Percentiles rank a stretch among this genome's conserved stretches.
Conservation (phyloP, 2,888 invertebrate species). For the Amblyteles armatorius region DNA sequence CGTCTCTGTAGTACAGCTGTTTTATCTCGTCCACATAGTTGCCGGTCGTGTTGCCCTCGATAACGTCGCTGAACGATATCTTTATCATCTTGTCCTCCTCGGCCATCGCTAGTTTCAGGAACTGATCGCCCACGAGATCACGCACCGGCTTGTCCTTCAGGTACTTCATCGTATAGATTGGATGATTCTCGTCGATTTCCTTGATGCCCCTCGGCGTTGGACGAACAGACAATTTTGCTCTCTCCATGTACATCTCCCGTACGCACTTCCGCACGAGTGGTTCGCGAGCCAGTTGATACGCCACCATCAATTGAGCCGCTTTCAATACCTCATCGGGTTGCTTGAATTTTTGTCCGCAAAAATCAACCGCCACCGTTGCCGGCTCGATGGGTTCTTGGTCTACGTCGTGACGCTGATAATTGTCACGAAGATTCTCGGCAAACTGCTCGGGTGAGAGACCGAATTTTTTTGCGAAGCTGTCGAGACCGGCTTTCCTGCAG, state of each 20-base stretch:
- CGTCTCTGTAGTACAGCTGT: conserved; percentile 94
- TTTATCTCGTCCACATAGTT: conserved; percentile 96
- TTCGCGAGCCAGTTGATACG: conserved; percentile 96
- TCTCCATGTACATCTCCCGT: conserved; percentile 94
- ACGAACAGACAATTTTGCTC: conserved; percentile 92
- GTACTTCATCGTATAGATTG: conserved; percentile 95
- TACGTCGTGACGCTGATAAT: conserved; percentile 97
- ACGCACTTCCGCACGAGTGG: conserved; percentile 94
- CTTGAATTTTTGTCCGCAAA: conserved; percentile 79
- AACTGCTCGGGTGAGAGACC: conserved; percentile 97
- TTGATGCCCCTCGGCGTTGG: conserved; percentile 97
- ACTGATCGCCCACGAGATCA: conserved; percentile 95
- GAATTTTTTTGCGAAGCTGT: conserved; percentile 94
- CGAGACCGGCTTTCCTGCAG: conserved; percentile 94
- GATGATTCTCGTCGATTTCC: conserved; percentile 98
- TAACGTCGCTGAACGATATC: conserved; percentile 90
- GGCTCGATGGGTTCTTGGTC: conserved; percentile 96
- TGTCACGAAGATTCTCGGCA: conserved; percentile 97
- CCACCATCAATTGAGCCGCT: conserved; percentile 97
- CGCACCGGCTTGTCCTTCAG: conserved; percentile 96
- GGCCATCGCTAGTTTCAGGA: conserved; percentile 92
- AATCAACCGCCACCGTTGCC: conserved; percentile 92
- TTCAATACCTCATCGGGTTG: conserved; percentile 93
- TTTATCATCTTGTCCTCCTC: conserved; percentile 93
- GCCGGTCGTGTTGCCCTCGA: conserved; percentile 91